phyloP scores from a whole-genome alignment of 2,797 vertebrate species.

The Spinus olivaceus region DNA sequence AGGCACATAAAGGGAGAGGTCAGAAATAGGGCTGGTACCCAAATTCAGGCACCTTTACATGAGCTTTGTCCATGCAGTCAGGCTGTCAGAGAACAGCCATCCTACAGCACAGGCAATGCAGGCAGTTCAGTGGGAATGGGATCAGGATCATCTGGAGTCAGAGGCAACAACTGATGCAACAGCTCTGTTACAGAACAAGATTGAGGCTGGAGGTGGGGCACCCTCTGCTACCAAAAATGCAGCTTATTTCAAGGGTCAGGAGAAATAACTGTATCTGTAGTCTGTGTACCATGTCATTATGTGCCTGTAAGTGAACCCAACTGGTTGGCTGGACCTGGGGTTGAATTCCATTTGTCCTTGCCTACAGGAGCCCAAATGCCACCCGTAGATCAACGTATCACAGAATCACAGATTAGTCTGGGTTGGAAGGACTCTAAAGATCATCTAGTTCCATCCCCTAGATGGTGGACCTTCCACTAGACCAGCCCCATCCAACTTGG shows the following conservation, averaged over 20 bases:
- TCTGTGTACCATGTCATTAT: background rate
- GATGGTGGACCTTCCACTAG: background rate
- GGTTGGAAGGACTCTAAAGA: background rate
- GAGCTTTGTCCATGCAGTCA: background rate
- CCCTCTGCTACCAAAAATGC: background rate
- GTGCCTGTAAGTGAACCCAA: background rate
- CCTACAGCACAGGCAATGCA: fast-evolving
- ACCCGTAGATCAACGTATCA: background rate
- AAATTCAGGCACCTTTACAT: background rate
- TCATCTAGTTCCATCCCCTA: background rate
- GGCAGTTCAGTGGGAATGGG: background rate
- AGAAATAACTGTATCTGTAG: background rate
- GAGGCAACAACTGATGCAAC: background rate
- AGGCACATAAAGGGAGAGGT: background rate
- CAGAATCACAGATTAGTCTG: background rate
- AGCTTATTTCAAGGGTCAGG: background rate
- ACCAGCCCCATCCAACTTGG: too few relatives aligned
- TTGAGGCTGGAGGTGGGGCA: background rate
- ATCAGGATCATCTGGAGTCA: background rate
- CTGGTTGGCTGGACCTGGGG: background rate
- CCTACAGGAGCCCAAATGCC: background rate
- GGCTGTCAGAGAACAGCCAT: background rate
- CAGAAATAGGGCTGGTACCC: background rate
- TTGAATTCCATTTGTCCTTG: background rate
- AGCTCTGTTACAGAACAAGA: background rate